Base-by-base conservation (phyloP, 1,140 invertebrate species). In the Danaus melanippus region DNA sequence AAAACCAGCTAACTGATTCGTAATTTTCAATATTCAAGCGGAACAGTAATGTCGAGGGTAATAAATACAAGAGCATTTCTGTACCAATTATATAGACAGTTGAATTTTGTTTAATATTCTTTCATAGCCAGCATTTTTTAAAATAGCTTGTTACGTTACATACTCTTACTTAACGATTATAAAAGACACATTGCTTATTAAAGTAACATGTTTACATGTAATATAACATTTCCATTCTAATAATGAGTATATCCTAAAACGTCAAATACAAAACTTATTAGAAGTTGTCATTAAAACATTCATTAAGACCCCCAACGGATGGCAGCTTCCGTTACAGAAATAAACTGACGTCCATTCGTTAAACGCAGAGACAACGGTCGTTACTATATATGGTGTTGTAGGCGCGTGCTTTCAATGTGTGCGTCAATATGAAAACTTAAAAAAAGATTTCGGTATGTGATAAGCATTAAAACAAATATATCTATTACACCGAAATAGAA, bases 221-320 rank as follows among this genome's bases (percentile, higher is more conserved):
- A 32, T 32, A 1, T 32, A 32, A 3, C 21, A 32, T 0, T 32
- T 7, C 21, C 21, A 32, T 32, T 32, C 21, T 32, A 4, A 32
- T 32, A 32, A 32, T 32, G 21, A 32, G 7, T 3, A 32, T 32
- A 32, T 32, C 21, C 21, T 8, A 32, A 32, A 32, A 32, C 21
- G 21, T 4, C 21, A 32, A 32, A 32, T 32, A 32, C 50, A 12
- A 21, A 12, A 10, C n/a, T 44, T 11, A n/a, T 52, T 45, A 43
- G 42, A 46, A 46, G 11, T 46, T 11, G 44, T 9, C 17, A 43
- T 43, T 53, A 32, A 5, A 32, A 32, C 21, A 32, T 32, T 32
- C 21, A 32, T 32, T 66, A 47, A 10, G 63, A 69, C 69, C 69
- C 69, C 69, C 66, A 63, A 56, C 61, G 69, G 66, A 71, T 69